Base-by-base conservation (phyloP, 2,888 invertebrate genomes). In the Magallana nippona region DNA sequence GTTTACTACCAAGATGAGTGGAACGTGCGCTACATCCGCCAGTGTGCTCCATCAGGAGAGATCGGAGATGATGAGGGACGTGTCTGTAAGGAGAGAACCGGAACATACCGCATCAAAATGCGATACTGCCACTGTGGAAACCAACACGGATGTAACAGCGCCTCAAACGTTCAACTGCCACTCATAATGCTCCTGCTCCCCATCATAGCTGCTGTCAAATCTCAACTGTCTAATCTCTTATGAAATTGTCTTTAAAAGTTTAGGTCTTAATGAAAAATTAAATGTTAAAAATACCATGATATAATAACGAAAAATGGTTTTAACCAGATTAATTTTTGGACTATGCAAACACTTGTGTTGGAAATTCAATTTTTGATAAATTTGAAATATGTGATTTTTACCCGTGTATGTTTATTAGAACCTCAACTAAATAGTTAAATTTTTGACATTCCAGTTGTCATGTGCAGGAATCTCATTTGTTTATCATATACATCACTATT, bases 121-220 rank as follows among this genome's bases (percentile, higher is more conserved):
- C 90, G 93, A 78, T 93, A 94, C 87, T 94, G 94, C 84, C 94
- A 94, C 86, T 94, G 94, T 88, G 90, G 94, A 86, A 94, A 94
- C 90, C 94, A 94, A 88, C 94, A 94, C 87, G 94, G 94, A 44
- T 94, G 94, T 86, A 94, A 94, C 63, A 58, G 78, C 27, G 78
- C 82, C 15, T 10, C 13, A 19, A 44, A 32, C 22, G n/a, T 78
- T 5, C 78, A 82, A 15, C 15, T 78, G 15, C 32, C 78, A 15
- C 55, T 77, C 10, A 8, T 56, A 3, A 17, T 78, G 32, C 15
- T 78, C 17, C 19, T 78, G 15, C 32, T 78, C 19, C 79, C 79
- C 22, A 17, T 79, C 22, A 15, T 79, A 79, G 79, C 79, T 56
- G 27, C 57, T 56, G 22, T 79, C n/a, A 79, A 57, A 57, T 55